phyloP scores from a whole-genome alignment of 1,140 invertebrate genomes.

The Geopemphigus sp. region DNA sequence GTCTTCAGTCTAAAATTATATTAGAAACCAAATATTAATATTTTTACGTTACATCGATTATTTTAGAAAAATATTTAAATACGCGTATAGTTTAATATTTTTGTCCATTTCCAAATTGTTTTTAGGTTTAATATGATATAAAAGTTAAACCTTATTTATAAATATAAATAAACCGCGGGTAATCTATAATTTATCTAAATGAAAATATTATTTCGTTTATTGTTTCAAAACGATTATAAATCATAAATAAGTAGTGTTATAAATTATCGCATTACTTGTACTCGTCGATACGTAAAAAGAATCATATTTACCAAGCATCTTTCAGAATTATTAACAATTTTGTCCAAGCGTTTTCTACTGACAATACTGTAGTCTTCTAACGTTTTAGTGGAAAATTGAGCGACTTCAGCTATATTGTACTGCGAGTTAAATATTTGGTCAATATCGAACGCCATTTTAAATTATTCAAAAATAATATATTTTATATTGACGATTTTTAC shows the following conservation, averaged over 20 bases:
- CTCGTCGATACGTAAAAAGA: background rate
- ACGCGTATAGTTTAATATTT: too few species aligned
- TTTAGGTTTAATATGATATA: too few species aligned
- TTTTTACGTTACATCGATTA: background rate
- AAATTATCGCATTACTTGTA: too few species aligned
- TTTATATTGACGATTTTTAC: background rate
- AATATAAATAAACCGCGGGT: too few species aligned
- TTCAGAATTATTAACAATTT: conserved; percentile 29
- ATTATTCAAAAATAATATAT: background rate
- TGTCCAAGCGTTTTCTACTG: conserved; percentile 13
- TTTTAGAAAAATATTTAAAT: too few species aligned
- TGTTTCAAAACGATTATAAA: too few species aligned
- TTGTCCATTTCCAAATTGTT: too few species aligned
- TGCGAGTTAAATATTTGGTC: background rate
- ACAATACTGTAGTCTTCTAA: conserved; percentile 36
- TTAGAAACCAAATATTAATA: background rate
- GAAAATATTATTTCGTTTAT: too few species aligned
- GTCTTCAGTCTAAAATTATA: conserved; percentile 19
- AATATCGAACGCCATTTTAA: background rate
- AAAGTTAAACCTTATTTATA: too few species aligned
- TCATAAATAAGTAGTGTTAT: too few species aligned
- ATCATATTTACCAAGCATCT: conserved; percentile 32
- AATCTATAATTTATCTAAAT: too few species aligned
- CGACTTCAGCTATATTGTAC: background rate
- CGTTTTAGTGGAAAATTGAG: background rate